Conservation (phyloP, 2,113 vertebrate genomes). For the Oryzias curvinotus region DNA sequence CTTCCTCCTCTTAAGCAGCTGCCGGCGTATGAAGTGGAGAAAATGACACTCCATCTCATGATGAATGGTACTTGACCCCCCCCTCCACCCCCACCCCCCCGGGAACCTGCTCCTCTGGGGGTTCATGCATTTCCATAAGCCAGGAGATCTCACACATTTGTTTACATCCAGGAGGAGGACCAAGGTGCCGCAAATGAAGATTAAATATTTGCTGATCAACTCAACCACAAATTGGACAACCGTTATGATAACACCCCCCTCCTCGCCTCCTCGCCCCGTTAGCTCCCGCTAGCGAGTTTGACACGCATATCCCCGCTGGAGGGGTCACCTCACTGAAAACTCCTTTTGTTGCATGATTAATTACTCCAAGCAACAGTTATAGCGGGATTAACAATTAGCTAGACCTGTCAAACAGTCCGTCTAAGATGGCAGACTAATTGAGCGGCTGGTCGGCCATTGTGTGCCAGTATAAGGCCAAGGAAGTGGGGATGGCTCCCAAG, state of each 20-base stretch:
- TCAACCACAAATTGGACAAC: constrained; percentile 76
- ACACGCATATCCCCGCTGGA: constrained; percentile 77
- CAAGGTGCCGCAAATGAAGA: constrained; percentile 78
- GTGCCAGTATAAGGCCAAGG: constrained; percentile 77
- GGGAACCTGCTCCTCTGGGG: constrained; percentile 80
- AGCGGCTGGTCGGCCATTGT: constrained; percentile 90
- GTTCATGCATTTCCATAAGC: constrained; percentile 76
- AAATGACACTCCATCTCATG: constrained; percentile 96
- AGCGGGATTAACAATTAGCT: constrained; percentile 93
- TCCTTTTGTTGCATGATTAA: constrained; percentile 94
- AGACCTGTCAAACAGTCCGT: constrained; percentile 91
- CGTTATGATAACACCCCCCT: too few species aligned
- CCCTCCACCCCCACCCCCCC: constrained; percentile 7
- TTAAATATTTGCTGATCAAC: constrained; percentile 83
- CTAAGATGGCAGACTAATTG: constrained; percentile 93
- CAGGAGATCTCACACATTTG: constrained; percentile 56
- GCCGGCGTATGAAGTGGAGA: constrained; percentile 88
- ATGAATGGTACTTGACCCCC: constrained; percentile 97
- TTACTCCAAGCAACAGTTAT: constrained; percentile 92
- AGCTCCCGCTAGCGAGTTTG: constrained; percentile 62
- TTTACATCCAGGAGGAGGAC: constrained; percentile 42
- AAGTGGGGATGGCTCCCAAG: constrained; percentile 64
- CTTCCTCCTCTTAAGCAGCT: constrained; percentile 79
- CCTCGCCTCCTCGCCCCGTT: neutral
- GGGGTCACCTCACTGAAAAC: constrained; percentile 79